phyloP scores from a whole-genome alignment of 2,797 vertebrate species.

The Cichlasoma orientale region DNA sequence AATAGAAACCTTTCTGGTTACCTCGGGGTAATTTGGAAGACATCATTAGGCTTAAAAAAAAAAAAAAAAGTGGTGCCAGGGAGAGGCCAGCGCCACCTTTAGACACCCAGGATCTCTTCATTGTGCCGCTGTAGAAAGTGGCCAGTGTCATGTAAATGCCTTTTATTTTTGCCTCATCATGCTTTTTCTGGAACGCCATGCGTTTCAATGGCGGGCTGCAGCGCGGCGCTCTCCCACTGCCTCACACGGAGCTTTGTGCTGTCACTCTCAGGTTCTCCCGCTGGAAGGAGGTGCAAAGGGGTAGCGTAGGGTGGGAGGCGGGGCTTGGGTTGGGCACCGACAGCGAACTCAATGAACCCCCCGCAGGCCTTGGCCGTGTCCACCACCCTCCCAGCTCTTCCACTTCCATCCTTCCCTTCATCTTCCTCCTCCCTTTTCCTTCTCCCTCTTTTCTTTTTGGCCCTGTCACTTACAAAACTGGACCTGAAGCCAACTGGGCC shows the following conservation, averaged over 20 bases:
- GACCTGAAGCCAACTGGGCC: conserved; percentile 76
- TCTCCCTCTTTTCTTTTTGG: conserved; percentile 37
- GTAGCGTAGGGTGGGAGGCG: conserved; percentile 32
- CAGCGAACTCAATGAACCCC: conserved; percentile 82
- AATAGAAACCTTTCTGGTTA: conserved; percentile 74
- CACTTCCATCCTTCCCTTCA: conserved; percentile 49
- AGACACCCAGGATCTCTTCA: conserved; percentile 67
- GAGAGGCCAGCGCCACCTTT: conserved; percentile 64
- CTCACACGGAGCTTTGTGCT: conserved; percentile 79
- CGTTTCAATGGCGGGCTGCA: conserved; percentile 72
- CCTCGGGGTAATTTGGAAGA: conserved; percentile 73
- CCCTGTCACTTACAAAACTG: conserved; percentile 63
- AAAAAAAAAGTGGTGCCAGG: conserved; percentile 20
- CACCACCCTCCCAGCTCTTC: conserved; percentile 59
- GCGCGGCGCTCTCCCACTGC: conserved; percentile 73
- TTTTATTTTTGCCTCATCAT: conserved; percentile 78
- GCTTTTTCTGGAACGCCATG: conserved; percentile 74
- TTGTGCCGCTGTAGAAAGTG: conserved; percentile 70
- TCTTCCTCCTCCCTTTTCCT: conserved; percentile 41
- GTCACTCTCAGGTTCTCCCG: conserved; percentile 77
- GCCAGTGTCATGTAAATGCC: conserved; percentile 81
- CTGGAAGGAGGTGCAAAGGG: conserved; percentile 45
- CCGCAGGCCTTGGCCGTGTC: conserved; percentile 65
- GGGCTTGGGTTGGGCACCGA: conserved; percentile 45
- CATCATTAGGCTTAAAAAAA: conserved; percentile 66